Conservation (phyloP, 2,113 vertebrate genomes). For the Antigone vipio region DNA sequence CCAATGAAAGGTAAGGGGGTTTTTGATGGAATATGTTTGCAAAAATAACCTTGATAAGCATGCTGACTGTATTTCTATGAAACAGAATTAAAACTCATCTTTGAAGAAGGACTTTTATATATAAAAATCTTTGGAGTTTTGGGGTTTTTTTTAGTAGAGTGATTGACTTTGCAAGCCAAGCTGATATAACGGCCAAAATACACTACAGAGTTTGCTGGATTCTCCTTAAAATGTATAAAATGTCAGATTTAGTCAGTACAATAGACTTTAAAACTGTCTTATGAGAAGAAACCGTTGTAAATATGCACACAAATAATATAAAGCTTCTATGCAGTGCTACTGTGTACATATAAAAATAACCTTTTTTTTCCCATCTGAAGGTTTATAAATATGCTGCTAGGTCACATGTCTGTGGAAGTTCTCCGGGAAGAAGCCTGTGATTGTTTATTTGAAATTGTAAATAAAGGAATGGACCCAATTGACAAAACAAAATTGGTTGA, state of each 20-base stretch:
- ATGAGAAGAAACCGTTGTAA: neutral
- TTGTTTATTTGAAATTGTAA: constrained; percentile 97
- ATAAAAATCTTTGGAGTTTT: neutral
- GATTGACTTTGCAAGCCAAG: neutral
- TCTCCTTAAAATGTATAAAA: neutral
- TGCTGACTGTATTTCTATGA: neutral
- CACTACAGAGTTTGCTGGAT: neutral
- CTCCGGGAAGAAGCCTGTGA: constrained; percentile 97
- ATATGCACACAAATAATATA: neutral
- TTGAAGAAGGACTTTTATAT: neutral
- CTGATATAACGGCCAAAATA: neutral
- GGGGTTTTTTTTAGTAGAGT: neutral
- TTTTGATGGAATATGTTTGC: neutral
- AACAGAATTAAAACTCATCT: neutral
- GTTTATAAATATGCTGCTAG: constrained; percentile 96
- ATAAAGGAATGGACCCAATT: constrained; percentile 97
- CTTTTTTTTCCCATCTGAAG: constrained; percentile 64
- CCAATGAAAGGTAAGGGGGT: constrained; percentile 89
- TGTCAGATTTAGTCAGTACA: neutral
- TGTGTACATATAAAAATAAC: neutral
- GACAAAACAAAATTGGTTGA: constrained; percentile 98
- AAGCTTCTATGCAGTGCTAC: neutral
- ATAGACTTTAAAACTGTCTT: neutral
- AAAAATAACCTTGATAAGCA: neutral
- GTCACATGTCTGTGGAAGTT: constrained; percentile 97